Base-by-base conservation (phyloP, 1,140 invertebrate genomes). In the Papilio xuthus region DNA sequence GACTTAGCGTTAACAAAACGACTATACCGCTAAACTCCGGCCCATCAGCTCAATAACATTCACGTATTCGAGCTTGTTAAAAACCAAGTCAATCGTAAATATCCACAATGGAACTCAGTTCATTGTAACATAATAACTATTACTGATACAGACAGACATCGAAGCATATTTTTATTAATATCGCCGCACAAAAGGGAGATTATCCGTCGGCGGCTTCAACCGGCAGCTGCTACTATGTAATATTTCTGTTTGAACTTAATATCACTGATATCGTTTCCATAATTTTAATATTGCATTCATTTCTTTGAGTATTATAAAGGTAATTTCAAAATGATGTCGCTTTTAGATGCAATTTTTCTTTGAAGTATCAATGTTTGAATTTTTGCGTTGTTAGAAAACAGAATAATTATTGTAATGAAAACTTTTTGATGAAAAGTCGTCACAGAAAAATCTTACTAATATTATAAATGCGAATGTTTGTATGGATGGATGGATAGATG, bases 101-200 rank as follows among this genome's bases (percentile, higher is more conserved):
- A 82, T 85, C 85, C 80, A 91, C 88, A 91, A 93, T 89, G 79
- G 86, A 83, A 81, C 72, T 80, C 74, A 77, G 77, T 80, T 85
- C 86, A 90, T 93, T 92, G 92, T 91, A 88, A 85, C 85, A 86
- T 85, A 88, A 83, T 89, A 88, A 89, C 86, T 88, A 90, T 81
- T 83, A 84, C 82, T 90, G 89, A 89, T 90, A 88, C 87, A 88
- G 85, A 84, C 74, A 76, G 86, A 89, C 89, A 91, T 90, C 82
- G 84, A 88, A 80, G 81, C 89, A 93, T 93, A 93, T 93, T 93
- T 92, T 93, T 93, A 93, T 93, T 93, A 93, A 93, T 93, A 92
- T 89, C 86, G 79, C 82, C 79, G 82, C 85, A 93, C 92, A 93
- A 93, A 88, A 86, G 89, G 85, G 85, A 89, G 90, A 93, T 93